Percentiles rank a stretch among this genome's conserved stretches.
Evolutionary conservation across 2,113 vertebrate species (phyloP).

Genomic region (Sylvietta virens): DNA sequence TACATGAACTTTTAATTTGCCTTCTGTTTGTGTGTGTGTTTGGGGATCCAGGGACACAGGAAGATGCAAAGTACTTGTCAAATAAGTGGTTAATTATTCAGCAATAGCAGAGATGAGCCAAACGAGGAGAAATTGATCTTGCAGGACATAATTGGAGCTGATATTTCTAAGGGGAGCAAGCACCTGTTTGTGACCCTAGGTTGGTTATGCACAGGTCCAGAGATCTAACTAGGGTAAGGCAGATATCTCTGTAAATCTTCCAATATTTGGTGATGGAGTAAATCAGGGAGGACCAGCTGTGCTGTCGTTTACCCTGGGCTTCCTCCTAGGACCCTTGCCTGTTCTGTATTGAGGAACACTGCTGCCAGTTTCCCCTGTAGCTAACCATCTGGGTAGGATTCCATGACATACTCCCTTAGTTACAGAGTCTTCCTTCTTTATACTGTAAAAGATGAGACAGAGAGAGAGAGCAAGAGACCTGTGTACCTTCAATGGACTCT

Average conservation of each 20-base stretch:
- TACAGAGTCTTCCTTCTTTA: neutral
- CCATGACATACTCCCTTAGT: neutral
- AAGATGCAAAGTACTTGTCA: neutral
- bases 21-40: neutral
- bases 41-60: neutral
- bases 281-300: neutral
- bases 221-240: neutral
- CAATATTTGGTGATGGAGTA: neutral
- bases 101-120: neutral
- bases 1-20: slow-evolving; percentile 17
- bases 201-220: neutral
- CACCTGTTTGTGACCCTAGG: neutral
- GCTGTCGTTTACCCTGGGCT: neutral
- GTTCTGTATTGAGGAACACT: neutral
- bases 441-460: neutral
- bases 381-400: neutral
- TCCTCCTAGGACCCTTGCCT: neutral
- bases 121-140: neutral
- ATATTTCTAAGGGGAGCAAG: neutral
- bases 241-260: neutral
- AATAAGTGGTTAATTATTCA: slow-evolving; percentile 40
- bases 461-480: neutral
- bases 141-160: neutral
- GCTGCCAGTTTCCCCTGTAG: neutral
- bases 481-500: neutral